Evolutionary conservation across 1,140 invertebrate species (phyloP), one percentile per base, ranked within the genome.

Genomic region (Callitettix versicolor): DNA sequence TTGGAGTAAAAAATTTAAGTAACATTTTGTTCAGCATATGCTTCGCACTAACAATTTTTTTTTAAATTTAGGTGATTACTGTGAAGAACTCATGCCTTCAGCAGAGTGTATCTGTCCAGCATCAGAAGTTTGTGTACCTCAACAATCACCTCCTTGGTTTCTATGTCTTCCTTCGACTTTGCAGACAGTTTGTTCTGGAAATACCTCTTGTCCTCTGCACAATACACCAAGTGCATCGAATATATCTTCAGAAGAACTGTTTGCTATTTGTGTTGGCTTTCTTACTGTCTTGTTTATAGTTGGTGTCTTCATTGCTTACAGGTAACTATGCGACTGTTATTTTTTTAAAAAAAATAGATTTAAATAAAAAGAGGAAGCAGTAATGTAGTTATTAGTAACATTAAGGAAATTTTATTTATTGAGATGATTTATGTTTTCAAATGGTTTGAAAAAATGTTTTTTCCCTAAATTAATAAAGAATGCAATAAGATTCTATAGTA

Each of bases 121-220:
- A 5, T 51, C 59, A 5, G 59, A 65, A 44, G 60, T 60, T 14
- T 89, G 86, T 62, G 73, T 86, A 11, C 93, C 90, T 63, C 86
- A 87, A 0, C 79, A 82, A 79, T 82, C 53, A 88, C 86, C 4
- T 85, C 88, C 60, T 59, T 67, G 69, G 57, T 60, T 56, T 50
- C 46, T 54, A 17, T 42, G 58, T 48, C 47, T 61, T 18, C 54
- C 56, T 22, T 55, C 58, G 2, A 30, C 26, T 4, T 51, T 43
- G 58, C 24, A 36, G 21, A 44, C 57, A 17, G 52, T 56, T 24
- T 59, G 61, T 9, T 48, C 59, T 5, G 51, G 58, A 33, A 64
- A 65, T 55, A 58, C 60, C 22, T 60, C 64, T 0, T 65, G 64
- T 41, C 56, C 60, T 62, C 46, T 57, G 15, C 49, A 59, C 17